Percentiles rank a stretch among this genome's conserved stretches.
Evolutionary conservation across 2,797 vertebrate genomes (phyloP).

Genomic region (Ataeniobius toweri): DNA sequence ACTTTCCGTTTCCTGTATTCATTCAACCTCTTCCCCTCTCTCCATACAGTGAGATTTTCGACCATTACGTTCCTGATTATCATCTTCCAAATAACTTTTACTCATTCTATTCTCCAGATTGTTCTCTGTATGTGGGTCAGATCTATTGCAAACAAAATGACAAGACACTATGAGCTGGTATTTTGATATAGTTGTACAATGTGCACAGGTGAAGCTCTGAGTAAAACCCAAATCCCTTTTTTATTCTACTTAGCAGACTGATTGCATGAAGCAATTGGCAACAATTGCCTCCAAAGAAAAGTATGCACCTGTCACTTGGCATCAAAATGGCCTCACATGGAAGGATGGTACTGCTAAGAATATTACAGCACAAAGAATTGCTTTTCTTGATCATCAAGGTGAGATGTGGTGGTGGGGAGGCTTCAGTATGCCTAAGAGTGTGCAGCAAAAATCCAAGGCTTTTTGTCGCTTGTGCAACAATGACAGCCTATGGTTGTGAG

Average conservation of each 20-base stretch:
- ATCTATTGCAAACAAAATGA: no score
- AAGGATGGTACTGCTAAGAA: not conserved
- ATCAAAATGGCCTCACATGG: not conserved
- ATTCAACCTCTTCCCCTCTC: no score
- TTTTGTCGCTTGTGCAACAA: not conserved
- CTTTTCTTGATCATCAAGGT: not conserved
- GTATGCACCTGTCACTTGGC: not conserved
- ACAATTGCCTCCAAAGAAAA: conserved; percentile 6
- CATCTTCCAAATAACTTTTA: no score
- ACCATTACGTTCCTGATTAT: no score
- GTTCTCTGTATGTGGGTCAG: no score
- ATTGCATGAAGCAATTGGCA: conserved; percentile 12
- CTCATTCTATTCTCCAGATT: no score
- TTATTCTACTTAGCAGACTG: not conserved
- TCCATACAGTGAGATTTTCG: no score
- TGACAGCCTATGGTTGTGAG: not conserved
- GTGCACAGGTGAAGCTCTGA: conserved; percentile 6
- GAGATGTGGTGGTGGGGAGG: not conserved
- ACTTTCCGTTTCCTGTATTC: no score
- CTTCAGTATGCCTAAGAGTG: not conserved
- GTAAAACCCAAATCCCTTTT: not conserved
- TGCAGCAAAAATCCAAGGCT: not conserved
- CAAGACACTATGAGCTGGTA: not conserved
- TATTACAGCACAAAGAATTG: not conserved
- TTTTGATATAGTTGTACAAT: not conserved